Evolutionary conservation across 1,140 invertebrate species (phyloP), one percentile per base, ranked within the genome.

Genomic region (Neelides sp.): DNA sequence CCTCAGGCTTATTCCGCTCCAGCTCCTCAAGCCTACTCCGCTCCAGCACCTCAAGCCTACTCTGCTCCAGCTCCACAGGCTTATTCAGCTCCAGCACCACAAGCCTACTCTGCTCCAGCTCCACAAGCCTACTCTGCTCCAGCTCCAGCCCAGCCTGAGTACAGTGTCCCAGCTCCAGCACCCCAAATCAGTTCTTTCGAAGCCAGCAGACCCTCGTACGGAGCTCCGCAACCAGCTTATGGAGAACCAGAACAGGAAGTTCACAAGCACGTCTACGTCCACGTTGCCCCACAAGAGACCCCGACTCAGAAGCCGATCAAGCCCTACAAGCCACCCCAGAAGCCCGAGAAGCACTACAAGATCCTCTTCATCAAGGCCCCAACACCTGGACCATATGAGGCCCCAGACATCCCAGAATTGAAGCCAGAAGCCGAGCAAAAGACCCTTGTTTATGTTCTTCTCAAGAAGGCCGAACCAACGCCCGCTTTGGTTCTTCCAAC

Each of bases 351-450:
- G 62, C 84, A 88, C 63, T 88, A 87, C 74, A 86, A 86, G 66
- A 87, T n/a, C n/a, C 82, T 88, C 30, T 87, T 88, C 72, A 88
- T 88, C 64, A 86, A 86, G 68, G 83, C 83, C 1, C 83, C 84
- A 36, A 82, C 80, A 2, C 79, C 82, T 48, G 81, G 82, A 2
- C 77, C 82, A 10, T 81, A 81, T 8, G 83, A 80, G 3, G 80
- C 79, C 0, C 82, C 82, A 7, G 70, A 80, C 17, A 75, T 85
- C 54, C 82, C 83, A 2, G 66, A 70, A 4, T 64, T 82, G 36
- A 78, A 82, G 57, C 80, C 81, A 19, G 81, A 79, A 62, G 80
- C 83, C 57, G 85, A 88, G 68, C 80, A 87, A 68, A 89, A 88
- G 71, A 89, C 85, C 8, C 73, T 87, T 47, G 84, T 88, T 58